Evolutionary conservation across 2,888 invertebrate genomes (phyloP).

Genomic region (Rhynchonema sp.): DNA sequence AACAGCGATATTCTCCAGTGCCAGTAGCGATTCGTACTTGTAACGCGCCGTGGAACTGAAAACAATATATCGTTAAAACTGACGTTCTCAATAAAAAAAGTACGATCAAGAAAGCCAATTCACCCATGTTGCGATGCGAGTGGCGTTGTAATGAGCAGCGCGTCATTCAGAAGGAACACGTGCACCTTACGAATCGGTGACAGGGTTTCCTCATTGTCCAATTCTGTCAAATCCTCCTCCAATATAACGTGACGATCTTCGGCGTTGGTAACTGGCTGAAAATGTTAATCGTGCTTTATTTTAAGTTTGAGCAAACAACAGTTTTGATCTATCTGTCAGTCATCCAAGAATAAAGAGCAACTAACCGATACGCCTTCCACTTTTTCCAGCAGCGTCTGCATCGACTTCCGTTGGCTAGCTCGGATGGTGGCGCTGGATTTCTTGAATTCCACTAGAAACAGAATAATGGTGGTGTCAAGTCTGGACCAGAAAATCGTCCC

Average conservation of each 20-base stretch:
- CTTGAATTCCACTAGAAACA: too few species aligned
- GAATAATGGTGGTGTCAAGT: too few species aligned
- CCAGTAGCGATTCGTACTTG: slow-evolving; percentile 61
- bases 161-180: slow-evolving; percentile 76
- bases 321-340: too few species aligned
- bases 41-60: slow-evolving; percentile 50
- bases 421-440: not conserved
- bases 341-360: too few species aligned
- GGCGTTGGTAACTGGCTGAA: slow-evolving; percentile 37
- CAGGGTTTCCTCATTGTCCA: slow-evolving; percentile 55
- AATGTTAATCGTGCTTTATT: not conserved
- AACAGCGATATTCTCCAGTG: slow-evolving; percentile 68
- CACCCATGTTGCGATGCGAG: slow-evolving; percentile 33
- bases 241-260: slow-evolving; percentile 58
- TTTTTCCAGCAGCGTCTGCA: slow-evolving; percentile 56
- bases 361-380: slow-evolving; percentile 44
- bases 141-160: slow-evolving; percentile 67
- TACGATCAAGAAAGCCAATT: not conserved
- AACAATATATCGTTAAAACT: not conserved
- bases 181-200: slow-evolving; percentile 60
- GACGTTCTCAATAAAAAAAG: not conserved
- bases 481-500: too few species aligned
- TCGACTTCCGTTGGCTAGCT: slow-evolving; percentile 32
- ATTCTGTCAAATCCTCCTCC: slow-evolving; percentile 72
- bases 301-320: too few species aligned